Conservation (phyloP, 64 coral and sea anemone species). For the Dendrophyllia cribrosa region DNA sequence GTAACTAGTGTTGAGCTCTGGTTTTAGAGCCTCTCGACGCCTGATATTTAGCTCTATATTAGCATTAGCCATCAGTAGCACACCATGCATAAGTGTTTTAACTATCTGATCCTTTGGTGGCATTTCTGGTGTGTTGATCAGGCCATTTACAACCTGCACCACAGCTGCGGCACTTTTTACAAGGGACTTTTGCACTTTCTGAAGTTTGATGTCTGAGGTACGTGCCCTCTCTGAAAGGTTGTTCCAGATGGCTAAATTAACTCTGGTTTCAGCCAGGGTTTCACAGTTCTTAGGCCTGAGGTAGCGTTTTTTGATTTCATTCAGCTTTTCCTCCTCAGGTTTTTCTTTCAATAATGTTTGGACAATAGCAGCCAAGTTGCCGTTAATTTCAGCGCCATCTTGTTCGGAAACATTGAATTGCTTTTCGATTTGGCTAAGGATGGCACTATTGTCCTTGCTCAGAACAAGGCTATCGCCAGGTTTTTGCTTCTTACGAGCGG, state of each 20-base stretch:
- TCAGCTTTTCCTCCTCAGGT: slow-evolving; percentile 46
- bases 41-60: slow-evolving; percentile 35
- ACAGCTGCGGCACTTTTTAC: slow-evolving; percentile 40
- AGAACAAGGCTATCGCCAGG: neutral
- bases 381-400: slow-evolving; percentile 14
- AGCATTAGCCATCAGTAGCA: slow-evolving; percentile 50
- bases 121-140: slow-evolving; percentile 14
- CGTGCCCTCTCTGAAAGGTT: slow-evolving; percentile 51
- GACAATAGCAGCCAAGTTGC: slow-evolving; percentile 16
- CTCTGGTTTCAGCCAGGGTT: slow-evolving; percentile 33
- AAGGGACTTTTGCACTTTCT: slow-evolving; percentile 56
- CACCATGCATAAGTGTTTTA: slow-evolving; percentile 48
- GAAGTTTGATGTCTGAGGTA: slow-evolving; percentile 28
- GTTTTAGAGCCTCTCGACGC: slow-evolving; percentile 49
- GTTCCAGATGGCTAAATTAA: slow-evolving; percentile 49
- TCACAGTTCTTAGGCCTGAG: slow-evolving; percentile 47
- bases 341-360: slow-evolving; percentile 31
- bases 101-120: slow-evolving; percentile 29
- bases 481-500: slow-evolving; percentile 3
- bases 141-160: slow-evolving; percentile 32
- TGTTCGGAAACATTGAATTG: slow-evolving; percentile 12
- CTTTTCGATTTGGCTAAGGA: slow-evolving; percentile 24
- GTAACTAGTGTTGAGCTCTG: slow-evolving; percentile 41
- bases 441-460: slow-evolving; percentile 11
- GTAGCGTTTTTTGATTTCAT: slow-evolving; percentile 26